phyloP scores from a whole-genome alignment of 2,797 vertebrate genomes.

The Acanthurus tractus region DNA sequence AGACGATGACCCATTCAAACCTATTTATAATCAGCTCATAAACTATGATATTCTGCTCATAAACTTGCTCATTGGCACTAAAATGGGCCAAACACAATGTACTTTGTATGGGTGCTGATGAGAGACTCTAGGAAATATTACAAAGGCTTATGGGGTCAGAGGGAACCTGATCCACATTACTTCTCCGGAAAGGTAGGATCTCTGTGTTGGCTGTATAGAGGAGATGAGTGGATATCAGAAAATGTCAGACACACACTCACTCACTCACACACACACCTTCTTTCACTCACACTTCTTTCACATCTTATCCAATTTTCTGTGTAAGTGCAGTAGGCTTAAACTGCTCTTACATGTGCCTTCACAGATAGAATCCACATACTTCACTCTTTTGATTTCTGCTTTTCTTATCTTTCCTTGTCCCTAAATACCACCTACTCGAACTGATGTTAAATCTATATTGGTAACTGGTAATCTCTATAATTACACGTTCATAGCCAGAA shows the following conservation, averaged over 20 bases:
- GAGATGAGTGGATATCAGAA: conserved; percentile 80
- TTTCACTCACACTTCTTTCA: conserved; percentile 6
- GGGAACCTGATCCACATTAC: conserved; percentile 52
- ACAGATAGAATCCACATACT: conserved; percentile 48
- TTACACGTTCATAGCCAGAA: conserved; percentile 33
- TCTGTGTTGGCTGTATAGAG: conserved; percentile 60
- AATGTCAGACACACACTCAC: conserved; percentile 30
- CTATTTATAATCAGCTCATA: conserved; percentile 70
- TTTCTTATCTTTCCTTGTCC: conserved; percentile 27
- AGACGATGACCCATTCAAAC: conserved; percentile 67
- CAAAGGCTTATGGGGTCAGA: conserved; percentile 51
- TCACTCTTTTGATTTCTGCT: conserved; percentile 51
- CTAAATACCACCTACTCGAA: conserved; percentile 13
- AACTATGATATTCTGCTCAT: conserved; percentile 58
- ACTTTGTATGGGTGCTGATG: conserved; percentile 50
- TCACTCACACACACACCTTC: neutral
- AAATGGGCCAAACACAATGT: conserved; percentile 60
- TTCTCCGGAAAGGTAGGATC: conserved; percentile 67
- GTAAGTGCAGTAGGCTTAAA: conserved; percentile 57
- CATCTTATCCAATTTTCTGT: conserved; percentile 52
- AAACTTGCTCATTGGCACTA: conserved; percentile 63
- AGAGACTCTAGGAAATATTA: conserved; percentile 38
- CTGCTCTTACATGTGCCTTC: conserved; percentile 50
- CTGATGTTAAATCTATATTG: conserved; percentile 24
- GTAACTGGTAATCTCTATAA: conserved; percentile 18